Percentiles rank a stretch among this genome's conserved stretches.
Conservation (phyloP, 2,113 vertebrate genomes). For the Tragelaphus scriptus region DNA sequence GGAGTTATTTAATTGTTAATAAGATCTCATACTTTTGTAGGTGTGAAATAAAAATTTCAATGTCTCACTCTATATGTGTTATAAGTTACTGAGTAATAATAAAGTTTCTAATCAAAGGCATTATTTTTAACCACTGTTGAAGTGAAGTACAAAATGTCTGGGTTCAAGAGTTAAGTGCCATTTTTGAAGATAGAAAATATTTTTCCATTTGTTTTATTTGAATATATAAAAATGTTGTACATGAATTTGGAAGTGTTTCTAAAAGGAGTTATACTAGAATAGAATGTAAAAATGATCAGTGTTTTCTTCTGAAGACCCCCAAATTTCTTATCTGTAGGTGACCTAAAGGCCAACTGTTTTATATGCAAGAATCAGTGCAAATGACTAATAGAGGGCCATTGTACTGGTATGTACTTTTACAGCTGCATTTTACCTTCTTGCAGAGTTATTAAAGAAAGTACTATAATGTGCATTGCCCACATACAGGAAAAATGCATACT, state of each 20-base stretch:
- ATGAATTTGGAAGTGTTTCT: neutral
- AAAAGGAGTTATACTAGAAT: neutral
- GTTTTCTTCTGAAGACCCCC: constrained; percentile 37
- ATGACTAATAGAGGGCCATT: constrained; percentile 29
- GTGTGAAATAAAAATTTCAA: neutral
- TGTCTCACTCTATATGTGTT: neutral
- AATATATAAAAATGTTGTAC: neutral
- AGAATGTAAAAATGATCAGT: constrained; percentile 25
- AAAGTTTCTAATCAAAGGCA: neutral
- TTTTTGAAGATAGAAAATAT: constrained; percentile 11
- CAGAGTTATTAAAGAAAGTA: constrained; percentile 43
- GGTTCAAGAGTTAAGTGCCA: neutral
- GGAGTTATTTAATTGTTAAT: neutral
- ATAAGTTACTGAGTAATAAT: neutral
- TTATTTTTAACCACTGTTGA: neutral
- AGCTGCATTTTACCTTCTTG: constrained; percentile 43
- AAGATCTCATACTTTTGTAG: neutral
- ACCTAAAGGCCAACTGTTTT: constrained; percentile 45
- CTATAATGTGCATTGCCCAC: constrained; percentile 23
- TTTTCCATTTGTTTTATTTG: constrained; percentile 24
- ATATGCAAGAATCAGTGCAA: neutral
- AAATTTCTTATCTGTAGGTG: constrained; percentile 29
- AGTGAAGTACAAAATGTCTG: neutral
- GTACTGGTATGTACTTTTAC: constrained; percentile 17
- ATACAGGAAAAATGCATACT: constrained; percentile 37